Conservation (phyloP, 1,140 invertebrate species). For the Latrodectus geometricus region DNA sequence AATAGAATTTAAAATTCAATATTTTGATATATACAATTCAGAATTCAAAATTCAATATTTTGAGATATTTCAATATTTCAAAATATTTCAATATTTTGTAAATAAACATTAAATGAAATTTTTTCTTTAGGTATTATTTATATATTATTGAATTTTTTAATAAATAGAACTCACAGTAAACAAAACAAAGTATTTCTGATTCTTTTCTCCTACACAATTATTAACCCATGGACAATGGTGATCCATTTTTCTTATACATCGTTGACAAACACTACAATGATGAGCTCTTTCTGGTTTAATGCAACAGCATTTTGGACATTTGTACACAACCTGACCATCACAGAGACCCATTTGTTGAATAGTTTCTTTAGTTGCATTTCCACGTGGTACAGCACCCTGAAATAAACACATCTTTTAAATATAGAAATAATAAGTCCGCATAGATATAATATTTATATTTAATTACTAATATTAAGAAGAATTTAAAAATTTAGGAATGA, state of each 20-base stretch:
- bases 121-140: no score
- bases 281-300: slow-evolving; percentile 99
- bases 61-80: no score
- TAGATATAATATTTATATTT: neutral
- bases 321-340: slow-evolving; percentile 94
- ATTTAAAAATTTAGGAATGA: no score
- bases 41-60: no score
- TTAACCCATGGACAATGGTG: slow-evolving; percentile 96
- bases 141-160: slow-evolving; percentile 5
- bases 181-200: slow-evolving; percentile 99
- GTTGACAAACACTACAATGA: slow-evolving; percentile 97
- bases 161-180: slow-evolving; percentile 86
- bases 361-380: slow-evolving; percentile 99
- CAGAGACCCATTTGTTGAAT: slow-evolving; percentile 95
- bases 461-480: no score
- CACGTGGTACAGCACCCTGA: slow-evolving; percentile 95
- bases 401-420: slow-evolving; percentile 18
- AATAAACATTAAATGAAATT: no score
- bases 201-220: slow-evolving; percentile 99
- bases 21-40: no score
- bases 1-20: no score
- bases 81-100: no score
- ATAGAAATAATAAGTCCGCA: slow-evolving; percentile 18
- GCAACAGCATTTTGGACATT: slow-evolving; percentile 98
- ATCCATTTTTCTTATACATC: slow-evolving; percentile 98